A percentile compares a stretch with the other conserved stretches of the same genome.
These are phyloP conservation scores for Cariama cristata DNA, from an alignment of 2,113 vertebrate species.

Conservation along the genomic window DNA sequence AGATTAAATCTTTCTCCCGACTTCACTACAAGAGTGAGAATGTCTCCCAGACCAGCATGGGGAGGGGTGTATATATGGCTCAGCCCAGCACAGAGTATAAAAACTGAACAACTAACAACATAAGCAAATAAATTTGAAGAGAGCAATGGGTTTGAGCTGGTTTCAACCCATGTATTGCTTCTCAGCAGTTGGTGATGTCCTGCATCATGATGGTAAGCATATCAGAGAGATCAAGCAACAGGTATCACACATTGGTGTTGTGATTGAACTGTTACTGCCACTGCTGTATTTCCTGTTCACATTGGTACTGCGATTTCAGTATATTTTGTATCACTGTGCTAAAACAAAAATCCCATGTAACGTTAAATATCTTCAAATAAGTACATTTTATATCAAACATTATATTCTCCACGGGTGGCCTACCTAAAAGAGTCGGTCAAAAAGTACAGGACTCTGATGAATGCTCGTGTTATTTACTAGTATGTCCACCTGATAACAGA, in stretches of 20 bases:
- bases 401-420: not conserved
- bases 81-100: not conserved
- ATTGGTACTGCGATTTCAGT: not conserved
- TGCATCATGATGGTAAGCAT: not conserved
- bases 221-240: not conserved
- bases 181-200: not conserved
- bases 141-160: not conserved
- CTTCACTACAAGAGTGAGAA: not conserved
- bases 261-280: not conserved
- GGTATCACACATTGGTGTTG: rapidly evolving
- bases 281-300: not conserved
- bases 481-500: not conserved
- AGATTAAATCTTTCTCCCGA: not conserved
- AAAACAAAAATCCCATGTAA: not conserved
- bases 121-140: not conserved
- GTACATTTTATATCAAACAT: not conserved
- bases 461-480: not conserved
- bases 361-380: not conserved
- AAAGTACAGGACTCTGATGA: not conserved
- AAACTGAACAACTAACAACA: not conserved
- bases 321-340: not conserved
- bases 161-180: not conserved
- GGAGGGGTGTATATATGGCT: not conserved
- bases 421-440: not conserved
- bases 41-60: not conserved